phyloP scores from a whole-genome alignment of 2,113 vertebrate species.

The Saimiri boliviensis region DNA sequence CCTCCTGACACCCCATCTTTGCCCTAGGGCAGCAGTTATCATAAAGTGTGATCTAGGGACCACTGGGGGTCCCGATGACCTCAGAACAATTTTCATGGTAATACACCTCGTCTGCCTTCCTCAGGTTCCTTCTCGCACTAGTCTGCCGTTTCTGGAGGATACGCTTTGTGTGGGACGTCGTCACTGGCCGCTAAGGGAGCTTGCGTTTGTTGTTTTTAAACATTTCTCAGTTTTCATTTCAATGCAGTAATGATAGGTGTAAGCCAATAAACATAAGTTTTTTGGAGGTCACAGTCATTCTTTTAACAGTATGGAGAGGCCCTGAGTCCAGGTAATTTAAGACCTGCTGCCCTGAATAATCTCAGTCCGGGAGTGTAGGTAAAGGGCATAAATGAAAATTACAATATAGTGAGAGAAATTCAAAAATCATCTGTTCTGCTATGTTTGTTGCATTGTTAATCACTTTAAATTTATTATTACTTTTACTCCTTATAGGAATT shows the following conservation, averaged over 20 bases:
- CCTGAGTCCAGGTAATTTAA: background rate
- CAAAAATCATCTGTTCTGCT: background rate
- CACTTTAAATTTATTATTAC: background rate
- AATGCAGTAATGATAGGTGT: background rate
- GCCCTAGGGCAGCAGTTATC: background rate
- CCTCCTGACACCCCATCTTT: too few relatives aligned
- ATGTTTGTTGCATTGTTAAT: background rate
- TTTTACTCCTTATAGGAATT: background rate
- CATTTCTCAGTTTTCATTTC: background rate
- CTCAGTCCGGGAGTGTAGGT: background rate
- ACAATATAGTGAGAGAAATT: background rate
- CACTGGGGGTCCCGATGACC: background rate
- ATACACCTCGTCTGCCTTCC: background rate
- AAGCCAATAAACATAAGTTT: background rate
- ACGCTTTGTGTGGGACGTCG: background rate
- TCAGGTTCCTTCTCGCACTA: background rate
- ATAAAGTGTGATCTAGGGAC: background rate
- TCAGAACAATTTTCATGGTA: background rate
- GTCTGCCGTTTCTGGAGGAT: background rate
- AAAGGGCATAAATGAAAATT: background rate
- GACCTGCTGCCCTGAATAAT: background rate
- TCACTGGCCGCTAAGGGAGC: background rate
- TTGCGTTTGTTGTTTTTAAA: background rate
- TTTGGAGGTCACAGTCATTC: background rate
- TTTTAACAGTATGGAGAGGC: background rate